Percentiles rank a stretch among this genome's conserved stretches.
These are phyloP conservation scores for Stratiolaelaps scimitus DNA, from an alignment of 1,140 invertebrate species.

Conservation along the genomic window DNA sequence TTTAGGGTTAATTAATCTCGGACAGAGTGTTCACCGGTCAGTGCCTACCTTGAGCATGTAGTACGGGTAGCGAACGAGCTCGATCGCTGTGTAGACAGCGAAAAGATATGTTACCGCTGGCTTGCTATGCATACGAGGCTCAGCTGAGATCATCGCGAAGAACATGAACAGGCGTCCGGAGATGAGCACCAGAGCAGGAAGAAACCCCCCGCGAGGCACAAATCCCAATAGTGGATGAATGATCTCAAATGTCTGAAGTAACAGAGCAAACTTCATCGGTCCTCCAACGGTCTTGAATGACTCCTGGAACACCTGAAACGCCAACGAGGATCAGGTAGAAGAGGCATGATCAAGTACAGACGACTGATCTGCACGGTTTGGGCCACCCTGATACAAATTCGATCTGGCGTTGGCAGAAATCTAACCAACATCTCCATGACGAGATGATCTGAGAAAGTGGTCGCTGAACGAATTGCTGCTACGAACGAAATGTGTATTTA, in stretches of 20 bases:
- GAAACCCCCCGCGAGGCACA: slow-evolving; percentile 53
- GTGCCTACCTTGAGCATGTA: slow-evolving; percentile 42
- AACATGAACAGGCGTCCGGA: slow-evolving; percentile 62
- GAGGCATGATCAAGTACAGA: too few species aligned
- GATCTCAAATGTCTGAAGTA: slow-evolving; percentile 71
- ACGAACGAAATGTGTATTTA: too few species aligned
- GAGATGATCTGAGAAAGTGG: too few species aligned
- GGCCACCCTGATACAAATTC: too few species aligned
- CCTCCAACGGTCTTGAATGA: slow-evolving; percentile 61
- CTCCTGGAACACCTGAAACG: slow-evolving; percentile 52
- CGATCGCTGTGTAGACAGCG: slow-evolving; percentile 61
- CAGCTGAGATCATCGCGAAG: slow-evolving; percentile 66
- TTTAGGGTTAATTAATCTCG: background rate
- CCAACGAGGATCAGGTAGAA: slow-evolving; percentile 33
- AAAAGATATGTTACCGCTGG: slow-evolving; percentile 76
- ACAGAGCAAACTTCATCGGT: slow-evolving; percentile 65
- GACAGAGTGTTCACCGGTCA: background rate
- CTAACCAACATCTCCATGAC: too few species aligned
- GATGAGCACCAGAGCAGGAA: slow-evolving; percentile 49
- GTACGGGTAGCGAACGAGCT: slow-evolving; percentile 48
- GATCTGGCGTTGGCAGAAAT: too few species aligned
- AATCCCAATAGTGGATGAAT: slow-evolving; percentile 77
- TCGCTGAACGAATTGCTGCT: too few species aligned
- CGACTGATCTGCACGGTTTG: too few species aligned
- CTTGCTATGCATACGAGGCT: slow-evolving; percentile 69